Conservation (phyloP, 37 sponge, comb jelly and placozoan species). For the Oscarella lobularis region DNA sequence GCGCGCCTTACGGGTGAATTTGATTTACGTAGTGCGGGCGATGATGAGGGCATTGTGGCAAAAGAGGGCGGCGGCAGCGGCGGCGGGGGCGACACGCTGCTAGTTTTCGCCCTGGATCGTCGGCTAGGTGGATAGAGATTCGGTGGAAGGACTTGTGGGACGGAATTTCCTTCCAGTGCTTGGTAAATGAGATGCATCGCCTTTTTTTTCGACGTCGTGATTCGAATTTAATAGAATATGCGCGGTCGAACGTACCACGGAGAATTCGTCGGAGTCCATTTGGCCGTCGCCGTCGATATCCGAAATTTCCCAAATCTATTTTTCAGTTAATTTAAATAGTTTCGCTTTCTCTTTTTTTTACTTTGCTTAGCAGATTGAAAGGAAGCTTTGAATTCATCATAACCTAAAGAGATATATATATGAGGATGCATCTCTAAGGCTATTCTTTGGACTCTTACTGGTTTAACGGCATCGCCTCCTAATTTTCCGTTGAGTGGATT, state of each 20-base stretch:
- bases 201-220: constrained; percentile 6
- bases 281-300: constrained; percentile 62
- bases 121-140: not conserved
- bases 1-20: not conserved
- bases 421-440: not conserved
- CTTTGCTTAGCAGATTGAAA: constrained; percentile 47
- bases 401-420: not conserved
- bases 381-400: constrained; percentile 46
- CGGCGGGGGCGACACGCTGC: too few species aligned
- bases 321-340: not conserved
- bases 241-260: constrained; percentile 24
- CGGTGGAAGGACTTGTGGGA: constrained; percentile 48
- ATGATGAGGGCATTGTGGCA: too few species aligned
- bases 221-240: not conserved
- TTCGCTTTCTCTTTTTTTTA: too few species aligned
- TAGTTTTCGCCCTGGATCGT: not conserved
- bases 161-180: constrained; percentile 28
- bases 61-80: too few species aligned
- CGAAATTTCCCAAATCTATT: constrained; percentile 56
- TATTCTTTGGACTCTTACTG: constrained; percentile 2
- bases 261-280: constrained; percentile 51
- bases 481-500: constrained; percentile 37
- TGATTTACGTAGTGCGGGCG: not conserved
- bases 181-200: constrained; percentile 51
- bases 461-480: constrained; percentile 44